Conservation (phyloP, 2,113 vertebrate species). For the Mormyrus iriodes region DNA sequence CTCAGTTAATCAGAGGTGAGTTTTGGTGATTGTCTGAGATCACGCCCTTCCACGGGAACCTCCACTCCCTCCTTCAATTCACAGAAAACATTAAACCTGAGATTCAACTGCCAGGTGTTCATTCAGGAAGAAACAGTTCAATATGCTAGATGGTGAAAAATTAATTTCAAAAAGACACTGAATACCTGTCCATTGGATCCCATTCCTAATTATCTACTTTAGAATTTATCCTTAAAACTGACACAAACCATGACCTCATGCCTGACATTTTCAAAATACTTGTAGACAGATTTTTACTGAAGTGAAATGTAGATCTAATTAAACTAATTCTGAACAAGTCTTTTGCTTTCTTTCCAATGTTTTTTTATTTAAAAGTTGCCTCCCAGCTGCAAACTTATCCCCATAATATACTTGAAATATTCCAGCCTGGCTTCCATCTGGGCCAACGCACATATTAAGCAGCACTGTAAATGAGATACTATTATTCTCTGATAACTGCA, state of each 20-base stretch:
- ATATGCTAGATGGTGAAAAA: neutral
- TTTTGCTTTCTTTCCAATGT: neutral
- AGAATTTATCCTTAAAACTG: neutral
- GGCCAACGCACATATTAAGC: neutral
- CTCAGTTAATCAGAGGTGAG: too few species aligned
- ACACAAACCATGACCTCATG: neutral
- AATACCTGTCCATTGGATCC: neutral
- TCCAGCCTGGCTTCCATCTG: neutral
- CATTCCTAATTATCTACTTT: neutral
- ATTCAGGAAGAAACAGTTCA: neutral
- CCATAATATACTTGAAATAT: neutral
- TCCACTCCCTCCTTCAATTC: neutral
- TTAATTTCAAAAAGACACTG: neutral
- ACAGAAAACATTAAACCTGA: neutral
- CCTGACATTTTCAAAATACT: neutral
- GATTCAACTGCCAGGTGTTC: neutral
- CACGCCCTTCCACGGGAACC: too few species aligned
- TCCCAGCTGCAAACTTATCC: neutral
- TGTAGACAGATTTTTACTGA: neutral
- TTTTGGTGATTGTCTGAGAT: too few species aligned
- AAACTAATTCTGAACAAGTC: neutral
- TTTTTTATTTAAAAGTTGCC: neutral
- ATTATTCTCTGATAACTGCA: neutral
- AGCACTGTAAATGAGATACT: neutral
- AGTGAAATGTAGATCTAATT: neutral